Evolutionary conservation across 2,888 invertebrate species (phyloP).

Genomic region (Dione vanillae): DNA sequence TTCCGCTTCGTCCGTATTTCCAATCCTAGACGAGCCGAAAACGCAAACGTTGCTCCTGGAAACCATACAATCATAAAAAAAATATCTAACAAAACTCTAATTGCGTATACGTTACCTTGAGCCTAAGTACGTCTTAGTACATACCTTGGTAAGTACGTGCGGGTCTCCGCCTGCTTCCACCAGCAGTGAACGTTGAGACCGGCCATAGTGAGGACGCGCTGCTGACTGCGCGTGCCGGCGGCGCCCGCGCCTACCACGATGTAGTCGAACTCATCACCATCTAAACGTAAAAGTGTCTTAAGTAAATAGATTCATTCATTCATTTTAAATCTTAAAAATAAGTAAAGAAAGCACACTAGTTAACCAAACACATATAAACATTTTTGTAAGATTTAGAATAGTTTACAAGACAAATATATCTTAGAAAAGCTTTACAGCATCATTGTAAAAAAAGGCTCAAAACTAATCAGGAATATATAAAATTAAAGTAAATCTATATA

Average conservation of each 20-base stretch:
- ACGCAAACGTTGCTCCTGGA: conserved; percentile 53
- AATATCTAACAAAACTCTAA: too few species aligned
- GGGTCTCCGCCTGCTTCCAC: conserved; percentile 66
- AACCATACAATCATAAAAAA: conserved; percentile 53
- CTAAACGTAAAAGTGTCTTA: conserved; percentile 50
- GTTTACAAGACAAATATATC: too few species aligned
- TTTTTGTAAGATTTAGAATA: too few species aligned
- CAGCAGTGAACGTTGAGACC: conserved; percentile 59
- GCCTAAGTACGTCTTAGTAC: not conserved
- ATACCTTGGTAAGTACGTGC: conserved; percentile 52
- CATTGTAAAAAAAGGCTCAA: too few species aligned
- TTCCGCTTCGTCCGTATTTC: conserved; percentile 57
- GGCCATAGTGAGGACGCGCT: conserved; percentile 60
- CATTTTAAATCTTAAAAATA: too few species aligned
- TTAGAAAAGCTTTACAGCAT: too few species aligned
- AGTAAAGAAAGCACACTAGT: too few species aligned
- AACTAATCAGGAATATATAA: not conserved
- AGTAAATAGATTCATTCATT: too few species aligned
- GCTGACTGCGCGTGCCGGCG: conserved; percentile 61
- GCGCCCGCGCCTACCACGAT: conserved; percentile 80
- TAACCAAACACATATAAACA: too few species aligned
- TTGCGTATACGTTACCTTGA: not conserved
- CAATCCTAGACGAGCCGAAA: conserved; percentile 60
- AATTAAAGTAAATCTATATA: not conserved
- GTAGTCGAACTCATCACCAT: conserved; percentile 72